These are phyloP conservation scores for Neostethus bicornis DNA, from an alignment of 2,797 vertebrate species.

Conservation along the genomic window DNA sequence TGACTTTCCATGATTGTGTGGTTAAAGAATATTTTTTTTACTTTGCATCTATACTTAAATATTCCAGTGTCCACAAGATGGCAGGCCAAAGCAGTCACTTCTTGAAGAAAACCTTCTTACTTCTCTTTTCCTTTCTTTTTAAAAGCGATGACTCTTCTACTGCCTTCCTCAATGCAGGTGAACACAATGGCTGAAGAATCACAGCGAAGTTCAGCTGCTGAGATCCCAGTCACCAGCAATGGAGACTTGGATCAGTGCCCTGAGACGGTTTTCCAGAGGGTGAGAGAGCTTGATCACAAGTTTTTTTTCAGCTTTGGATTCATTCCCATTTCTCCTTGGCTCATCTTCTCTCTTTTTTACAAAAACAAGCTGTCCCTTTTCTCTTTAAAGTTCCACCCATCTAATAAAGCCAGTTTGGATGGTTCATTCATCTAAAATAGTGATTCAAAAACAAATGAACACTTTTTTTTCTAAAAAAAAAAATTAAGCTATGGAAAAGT, in stretches of 20 bases:
- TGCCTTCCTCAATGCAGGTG: constrained; percentile 56
- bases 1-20: background rate
- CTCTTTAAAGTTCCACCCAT: background rate
- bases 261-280: constrained; percentile 85
- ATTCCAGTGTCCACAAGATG: constrained; percentile 57
- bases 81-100: constrained; percentile 30
- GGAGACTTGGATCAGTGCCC: constrained; percentile 88
- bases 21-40: background rate
- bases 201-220: constrained; percentile 90
- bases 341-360: background rate
- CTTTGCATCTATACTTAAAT: background rate
- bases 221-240: constrained; percentile 95
- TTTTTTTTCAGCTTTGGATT: constrained; percentile 9
- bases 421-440: background rate
- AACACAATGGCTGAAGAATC: constrained; percentile 89
- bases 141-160: constrained; percentile 26
- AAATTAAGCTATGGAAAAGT: no score
- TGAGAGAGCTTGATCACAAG: constrained; percentile 66
- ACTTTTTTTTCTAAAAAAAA: background rate
- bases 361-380: background rate
- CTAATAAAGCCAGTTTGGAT: no score
- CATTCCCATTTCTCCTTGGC: background rate
- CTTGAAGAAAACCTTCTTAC: background rate
- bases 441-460: background rate
- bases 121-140: constrained; percentile 1